A percentile compares a stretch with the other conserved stretches of the same genome.
These are phyloP conservation scores for Pseudorhombus dupliciocellatus DNA, from an alignment of 2,113 vertebrate genomes.

Conservation along the genomic window DNA sequence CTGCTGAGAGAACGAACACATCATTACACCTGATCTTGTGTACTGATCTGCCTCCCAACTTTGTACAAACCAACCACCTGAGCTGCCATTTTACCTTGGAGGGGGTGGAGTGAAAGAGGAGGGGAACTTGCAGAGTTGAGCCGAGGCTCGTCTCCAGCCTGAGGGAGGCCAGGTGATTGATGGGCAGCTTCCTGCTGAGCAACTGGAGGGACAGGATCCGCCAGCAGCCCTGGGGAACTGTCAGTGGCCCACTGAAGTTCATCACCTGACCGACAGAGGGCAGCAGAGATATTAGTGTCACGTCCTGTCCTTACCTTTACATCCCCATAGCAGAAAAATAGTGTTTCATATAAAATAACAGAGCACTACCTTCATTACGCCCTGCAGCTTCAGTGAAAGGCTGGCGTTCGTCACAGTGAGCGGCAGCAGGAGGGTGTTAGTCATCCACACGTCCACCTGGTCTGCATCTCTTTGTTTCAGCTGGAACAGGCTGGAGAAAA, in stretches of 20 bases:
- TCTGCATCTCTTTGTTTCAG: slow-evolving; percentile 83
- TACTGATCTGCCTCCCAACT: neutral
- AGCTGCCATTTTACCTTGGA: slow-evolving; percentile 65
- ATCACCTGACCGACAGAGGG: slow-evolving; percentile 81
- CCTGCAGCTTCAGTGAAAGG: slow-evolving; percentile 81
- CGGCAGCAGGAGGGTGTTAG: slow-evolving; percentile 82
- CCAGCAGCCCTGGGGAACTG: slow-evolving; percentile 90
- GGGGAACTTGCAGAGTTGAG: slow-evolving; percentile 85
- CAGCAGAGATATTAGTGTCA: slow-evolving; percentile 29
- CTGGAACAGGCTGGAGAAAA: slow-evolving; percentile 79
- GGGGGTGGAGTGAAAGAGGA: slow-evolving; percentile 83
- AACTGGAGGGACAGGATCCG: slow-evolving; percentile 88
- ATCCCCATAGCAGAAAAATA: neutral
- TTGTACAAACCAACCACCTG: neutral
- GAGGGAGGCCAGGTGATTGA: slow-evolving; percentile 84
- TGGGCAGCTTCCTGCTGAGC: slow-evolving; percentile 79
- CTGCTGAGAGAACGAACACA: slow-evolving; percentile 70
- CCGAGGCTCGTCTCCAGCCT: slow-evolving; percentile 88
- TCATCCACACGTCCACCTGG: slow-evolving; percentile 90
- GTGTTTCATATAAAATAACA: neutral
- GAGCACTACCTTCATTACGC: slow-evolving; percentile 84
- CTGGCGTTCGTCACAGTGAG: slow-evolving; percentile 84
- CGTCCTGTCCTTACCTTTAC: neutral
- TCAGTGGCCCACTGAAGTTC: slow-evolving; percentile 87
- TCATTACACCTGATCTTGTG: neutral